phyloP scores from a whole-genome alignment of 2,113 vertebrate genomes.

The Atlantisia rogersi region DNA sequence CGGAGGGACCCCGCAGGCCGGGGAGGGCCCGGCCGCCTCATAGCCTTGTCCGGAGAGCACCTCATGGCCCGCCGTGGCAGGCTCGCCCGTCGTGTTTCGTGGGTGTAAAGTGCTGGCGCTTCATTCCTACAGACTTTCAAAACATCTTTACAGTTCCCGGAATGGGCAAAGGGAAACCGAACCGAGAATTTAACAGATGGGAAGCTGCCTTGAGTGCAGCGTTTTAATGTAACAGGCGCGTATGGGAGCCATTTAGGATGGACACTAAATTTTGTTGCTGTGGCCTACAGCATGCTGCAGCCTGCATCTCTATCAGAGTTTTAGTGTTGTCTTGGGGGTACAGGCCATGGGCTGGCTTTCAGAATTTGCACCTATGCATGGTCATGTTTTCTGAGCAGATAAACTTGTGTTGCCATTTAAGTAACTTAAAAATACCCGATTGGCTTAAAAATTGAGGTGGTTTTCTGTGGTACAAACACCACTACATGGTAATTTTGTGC shows the following conservation, averaged over 20 bases:
- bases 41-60: rapidly evolving
- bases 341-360: background rate
- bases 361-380: rapidly evolving
- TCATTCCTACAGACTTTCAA: rapidly evolving
- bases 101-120: background rate
- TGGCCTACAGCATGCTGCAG: rapidly evolving
- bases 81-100: background rate
- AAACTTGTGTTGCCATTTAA: background rate
- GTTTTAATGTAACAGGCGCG: rapidly evolving
- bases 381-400: background rate
- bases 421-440: background rate
- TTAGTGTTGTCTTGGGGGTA: background rate
- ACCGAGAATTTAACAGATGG: background rate
- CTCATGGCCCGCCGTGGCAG: background rate
- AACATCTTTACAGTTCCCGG: rapidly evolving
- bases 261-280: background rate
- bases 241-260: rapidly evolving
- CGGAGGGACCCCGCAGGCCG: background rate
- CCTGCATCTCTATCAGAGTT: background rate
- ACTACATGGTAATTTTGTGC: background rate
- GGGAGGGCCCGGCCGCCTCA: background rate
- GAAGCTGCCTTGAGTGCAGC: background rate
- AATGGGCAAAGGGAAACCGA: background rate
- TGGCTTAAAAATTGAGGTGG: background rate
- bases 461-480: background rate